Percentiles rank a stretch among this genome's conserved stretches.
Evolutionary conservation across 92 coral and sea anemone species (phyloP).

Genomic region (Actinostola sp.): DNA sequence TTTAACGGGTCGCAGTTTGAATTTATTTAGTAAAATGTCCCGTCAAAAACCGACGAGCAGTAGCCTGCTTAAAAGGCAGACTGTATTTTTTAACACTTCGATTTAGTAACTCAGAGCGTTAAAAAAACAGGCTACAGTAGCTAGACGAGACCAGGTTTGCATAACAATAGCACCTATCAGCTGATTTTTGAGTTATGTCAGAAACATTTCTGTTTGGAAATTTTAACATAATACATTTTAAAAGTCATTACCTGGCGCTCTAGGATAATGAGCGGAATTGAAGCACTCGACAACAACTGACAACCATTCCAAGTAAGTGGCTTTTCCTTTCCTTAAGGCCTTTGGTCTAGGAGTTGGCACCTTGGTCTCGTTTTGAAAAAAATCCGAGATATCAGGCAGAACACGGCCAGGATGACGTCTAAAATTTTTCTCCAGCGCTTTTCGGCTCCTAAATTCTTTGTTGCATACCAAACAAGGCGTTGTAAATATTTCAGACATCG

Average conservation of each 20-base stretch:
- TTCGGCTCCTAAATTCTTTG: constrained; percentile 2
- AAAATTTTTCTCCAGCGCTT: not conserved
- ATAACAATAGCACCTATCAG: no score
- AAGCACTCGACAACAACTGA: not conserved
- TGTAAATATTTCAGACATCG: not conserved
- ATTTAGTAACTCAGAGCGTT: no score
- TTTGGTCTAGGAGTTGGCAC: not conserved
- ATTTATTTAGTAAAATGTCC: no score
- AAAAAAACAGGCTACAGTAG: no score
- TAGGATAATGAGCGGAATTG: not conserved
- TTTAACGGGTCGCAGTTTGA: no score
- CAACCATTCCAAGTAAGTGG: not conserved
- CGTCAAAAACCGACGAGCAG: no score
- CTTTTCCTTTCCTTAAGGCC: not conserved
- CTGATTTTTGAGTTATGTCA: no score
- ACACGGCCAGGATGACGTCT: constrained; percentile 1
- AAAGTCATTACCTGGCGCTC: not conserved
- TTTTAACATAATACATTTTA: no score
- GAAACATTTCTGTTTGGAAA: no score
- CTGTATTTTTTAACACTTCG: no score
- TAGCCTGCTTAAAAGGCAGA: no score
- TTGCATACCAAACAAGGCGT: not conserved
- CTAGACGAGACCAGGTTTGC: no score
- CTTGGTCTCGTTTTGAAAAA: not conserved
- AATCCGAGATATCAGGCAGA: not conserved